These are phyloP conservation scores for Ricordea florida DNA, from an alignment of 92 coral and sea anemone species.

Conservation along the genomic window DNA sequence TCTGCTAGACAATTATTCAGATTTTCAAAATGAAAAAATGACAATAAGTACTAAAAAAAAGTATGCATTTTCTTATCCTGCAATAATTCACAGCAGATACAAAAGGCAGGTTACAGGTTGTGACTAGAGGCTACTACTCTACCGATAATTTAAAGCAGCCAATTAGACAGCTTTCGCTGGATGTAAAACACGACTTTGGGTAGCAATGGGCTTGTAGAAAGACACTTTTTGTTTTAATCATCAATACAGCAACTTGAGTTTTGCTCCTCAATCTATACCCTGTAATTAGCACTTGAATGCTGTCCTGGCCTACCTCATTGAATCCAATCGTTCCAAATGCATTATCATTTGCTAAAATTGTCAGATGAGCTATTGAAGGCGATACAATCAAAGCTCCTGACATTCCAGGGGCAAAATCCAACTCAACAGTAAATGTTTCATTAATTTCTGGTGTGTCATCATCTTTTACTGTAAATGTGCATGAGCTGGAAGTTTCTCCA, in stretches of 20 bases:
- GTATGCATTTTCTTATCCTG: too few species aligned
- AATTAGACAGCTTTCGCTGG: neutral
- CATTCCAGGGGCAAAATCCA: constrained; percentile 13
- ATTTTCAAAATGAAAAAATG: neutral
- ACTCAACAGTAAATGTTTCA: constrained; percentile 77
- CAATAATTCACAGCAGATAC: too few species aligned
- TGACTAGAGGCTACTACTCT: neutral
- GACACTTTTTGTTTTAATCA: too few species aligned
- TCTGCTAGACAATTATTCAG: too few species aligned
- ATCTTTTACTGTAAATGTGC: constrained; percentile 58
- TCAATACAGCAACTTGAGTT: neutral
- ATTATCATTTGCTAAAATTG: constrained; percentile 79
- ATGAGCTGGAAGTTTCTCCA: constrained; percentile 18
- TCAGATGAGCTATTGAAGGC: constrained; percentile 66
- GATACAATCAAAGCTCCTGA: constrained; percentile 35
- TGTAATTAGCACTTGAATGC: too few species aligned
- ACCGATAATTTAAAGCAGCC: neutral
- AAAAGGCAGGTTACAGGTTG: too few species aligned
- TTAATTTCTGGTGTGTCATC: constrained; percentile 82
- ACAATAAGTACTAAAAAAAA: neutral
- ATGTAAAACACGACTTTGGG: neutral
- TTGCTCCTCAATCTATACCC: constrained; percentile 34
- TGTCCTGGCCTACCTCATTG: constrained; percentile 65
- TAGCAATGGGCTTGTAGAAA: too few species aligned
- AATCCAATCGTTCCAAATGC: constrained; percentile 94